Base-by-base conservation (phyloP, 2,797 vertebrate species). In the Columba guinea region DNA sequence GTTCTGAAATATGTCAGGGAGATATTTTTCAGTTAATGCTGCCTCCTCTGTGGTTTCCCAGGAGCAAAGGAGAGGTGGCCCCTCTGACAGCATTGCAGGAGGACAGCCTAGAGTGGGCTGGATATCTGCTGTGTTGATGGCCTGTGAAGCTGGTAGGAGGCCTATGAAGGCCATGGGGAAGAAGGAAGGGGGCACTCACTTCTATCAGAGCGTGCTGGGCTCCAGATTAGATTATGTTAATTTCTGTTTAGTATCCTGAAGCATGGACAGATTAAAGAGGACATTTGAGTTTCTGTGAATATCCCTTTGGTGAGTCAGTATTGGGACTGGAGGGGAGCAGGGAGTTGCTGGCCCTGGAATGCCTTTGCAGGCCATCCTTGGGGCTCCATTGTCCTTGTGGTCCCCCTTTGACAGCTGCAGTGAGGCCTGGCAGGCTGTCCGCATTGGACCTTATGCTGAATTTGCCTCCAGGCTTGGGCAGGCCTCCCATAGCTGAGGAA, bases 11-110 rank as follows among this genome's bases (percentile, higher is more conserved):
- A 97, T 0, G 98, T 98, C 74, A 90, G 97, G 65, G 98, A 98
- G 92, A 98, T 98, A 35, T 98, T 98, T 82, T 98, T 98, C 91
- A 97, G 95, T 63, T 98, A n/a, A 96, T 2, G 12, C 26, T 15
- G 35, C 28, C 10, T 15, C 7, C 37, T 63, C 9, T 49, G 22
- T 2, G 6, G 30, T 20, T 71, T 16, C 12, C 7, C 7, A 0
- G 70, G 19, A 82, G 73, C 56, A 30, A n/a, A 49, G 16, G 39
- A 18, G 35, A 16, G 8, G 10, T 32, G 59, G 35, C 35, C 24
- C 3, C 13, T 71, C 18, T 35, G 7, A 1, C 9, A 11, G 46
- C 35, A 10, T 27, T 11, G 26, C 5, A 34, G 30, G 27, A 69
- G 35, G 21, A 49, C 10, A 22, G 16, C 7, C 7, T 27, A 59